Percentiles rank a stretch among this genome's conserved stretches.
phyloP scores from a whole-genome alignment of 2,113 vertebrate species.

The Ochotona curzoniae region DNA sequence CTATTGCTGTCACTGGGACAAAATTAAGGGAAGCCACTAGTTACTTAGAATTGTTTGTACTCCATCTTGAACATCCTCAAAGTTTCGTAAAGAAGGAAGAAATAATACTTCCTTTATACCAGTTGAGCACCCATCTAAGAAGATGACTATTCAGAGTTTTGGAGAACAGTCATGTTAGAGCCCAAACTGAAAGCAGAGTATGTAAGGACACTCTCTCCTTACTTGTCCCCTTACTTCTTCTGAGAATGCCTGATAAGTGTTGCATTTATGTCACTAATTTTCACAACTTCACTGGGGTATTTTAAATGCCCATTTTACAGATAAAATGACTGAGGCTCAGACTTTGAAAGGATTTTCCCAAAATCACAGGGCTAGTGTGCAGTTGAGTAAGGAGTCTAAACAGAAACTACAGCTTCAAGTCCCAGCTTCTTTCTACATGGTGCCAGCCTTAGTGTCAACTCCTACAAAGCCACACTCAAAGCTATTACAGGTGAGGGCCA shows the following conservation, averaged over 20 bases:
- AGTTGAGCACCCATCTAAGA: background rate
- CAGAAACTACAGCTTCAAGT: background rate
- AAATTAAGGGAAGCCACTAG: background rate
- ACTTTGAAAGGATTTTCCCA: constrained; percentile 4
- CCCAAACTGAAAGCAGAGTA: background rate
- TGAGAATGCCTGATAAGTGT: background rate
- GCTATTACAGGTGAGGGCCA: background rate
- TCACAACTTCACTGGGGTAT: background rate
- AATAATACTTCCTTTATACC: background rate
- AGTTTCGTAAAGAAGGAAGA: background rate
- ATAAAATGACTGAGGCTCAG: background rate
- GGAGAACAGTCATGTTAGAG: background rate
- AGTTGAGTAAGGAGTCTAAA: background rate
- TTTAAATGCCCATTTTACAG: background rate
- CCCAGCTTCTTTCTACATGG: background rate
- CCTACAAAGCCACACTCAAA: background rate
- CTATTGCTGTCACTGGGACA: background rate
- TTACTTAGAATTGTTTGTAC: background rate
- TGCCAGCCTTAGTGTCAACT: background rate
- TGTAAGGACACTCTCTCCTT: background rate
- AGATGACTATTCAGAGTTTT: background rate
- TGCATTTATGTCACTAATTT: background rate
- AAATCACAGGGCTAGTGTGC: background rate
- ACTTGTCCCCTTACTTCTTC: background rate
- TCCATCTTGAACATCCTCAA: background rate